Evolutionary conservation across 2,888 invertebrate species (phyloP).

Genomic region (Leucoma salicis): DNA sequence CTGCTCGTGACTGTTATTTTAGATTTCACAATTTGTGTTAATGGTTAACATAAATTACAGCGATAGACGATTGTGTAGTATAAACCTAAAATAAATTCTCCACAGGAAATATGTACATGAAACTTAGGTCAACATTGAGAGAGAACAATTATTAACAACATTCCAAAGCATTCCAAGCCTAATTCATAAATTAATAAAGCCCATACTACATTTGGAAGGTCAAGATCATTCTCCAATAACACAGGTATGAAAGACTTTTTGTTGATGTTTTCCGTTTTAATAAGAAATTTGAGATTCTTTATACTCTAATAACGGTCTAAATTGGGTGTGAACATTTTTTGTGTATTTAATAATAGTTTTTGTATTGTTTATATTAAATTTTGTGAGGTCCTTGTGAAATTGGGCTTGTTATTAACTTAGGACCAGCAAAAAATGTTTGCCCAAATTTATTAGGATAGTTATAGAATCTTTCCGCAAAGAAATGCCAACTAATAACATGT

Average conservation of each 20-base stretch:
- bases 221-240: conserved; percentile 6
- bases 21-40: no score
- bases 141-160: conserved; percentile 12
- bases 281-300: conserved; percentile 57
- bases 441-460: conserved; percentile 26
- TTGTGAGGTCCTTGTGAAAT: conserved; percentile 41
- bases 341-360: conserved; percentile 47
- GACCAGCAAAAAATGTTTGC: conserved; percentile 27
- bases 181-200: conserved; percentile 5
- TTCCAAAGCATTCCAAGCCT: conserved; percentile 17
- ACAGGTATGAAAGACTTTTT: conserved; percentile 52
- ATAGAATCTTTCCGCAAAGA: conserved; percentile 28
- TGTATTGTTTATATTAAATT: conserved; percentile 46
- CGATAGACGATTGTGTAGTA: conserved; percentile 9
- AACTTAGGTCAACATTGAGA: conserved; percentile 50
- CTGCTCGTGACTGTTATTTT: no score
- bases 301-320: conserved; percentile 52
- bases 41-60: conserved; percentile 22
- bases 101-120: conserved; percentile 53
- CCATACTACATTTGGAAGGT: not conserved
- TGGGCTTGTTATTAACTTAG: conserved; percentile 17
- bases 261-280: conserved; percentile 61
- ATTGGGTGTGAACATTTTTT: conserved; percentile 66
- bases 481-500: conserved; percentile 32
- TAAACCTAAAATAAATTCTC: conserved; percentile 53